phyloP scores from a whole-genome alignment of 1,140 invertebrate genomes.

The Phenacoccus solenopsis region DNA sequence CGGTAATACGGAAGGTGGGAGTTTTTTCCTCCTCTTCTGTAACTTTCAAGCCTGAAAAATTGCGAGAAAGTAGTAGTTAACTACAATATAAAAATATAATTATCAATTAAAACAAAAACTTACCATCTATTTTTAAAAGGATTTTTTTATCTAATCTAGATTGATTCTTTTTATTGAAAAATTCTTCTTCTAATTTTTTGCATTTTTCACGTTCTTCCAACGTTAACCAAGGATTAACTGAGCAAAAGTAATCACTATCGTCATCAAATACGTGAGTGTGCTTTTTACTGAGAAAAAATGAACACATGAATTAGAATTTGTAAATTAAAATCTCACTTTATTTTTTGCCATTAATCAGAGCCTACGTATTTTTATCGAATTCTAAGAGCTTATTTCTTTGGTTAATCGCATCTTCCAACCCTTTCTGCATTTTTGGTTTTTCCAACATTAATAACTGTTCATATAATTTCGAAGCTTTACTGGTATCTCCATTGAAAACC shows the following conservation, averaged over 20 bases:
- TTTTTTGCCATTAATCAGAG: too few relatives aligned
- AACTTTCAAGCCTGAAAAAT: conserved; percentile 10
- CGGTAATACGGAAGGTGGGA: background rate
- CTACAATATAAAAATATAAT: too few relatives aligned
- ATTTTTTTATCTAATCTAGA: conserved; percentile 53
- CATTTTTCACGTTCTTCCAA: conserved; percentile 53
- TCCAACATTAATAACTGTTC: conserved; percentile 37
- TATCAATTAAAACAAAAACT: conserved; percentile 27
- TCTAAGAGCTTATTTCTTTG: conserved; percentile 74
- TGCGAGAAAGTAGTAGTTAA: background rate
- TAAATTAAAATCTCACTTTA: background rate
- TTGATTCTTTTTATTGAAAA: conserved; percentile 48
- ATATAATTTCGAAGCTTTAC: conserved; percentile 55
- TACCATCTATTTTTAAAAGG: conserved; percentile 73
- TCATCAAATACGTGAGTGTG: conserved; percentile 88
- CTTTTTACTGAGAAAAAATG: conserved; percentile 45
- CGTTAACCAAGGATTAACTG: conserved; percentile 67
- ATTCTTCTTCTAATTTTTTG: conserved; percentile 53
- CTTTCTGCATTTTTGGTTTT: conserved; percentile 31
- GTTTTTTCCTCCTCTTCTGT: conserved; percentile 17
- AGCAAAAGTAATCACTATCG: conserved; percentile 82
- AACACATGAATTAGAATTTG: background rate
- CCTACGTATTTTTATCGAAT: conserved; percentile 67
- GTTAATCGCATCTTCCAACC: conserved; percentile 52
- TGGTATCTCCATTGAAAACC: conserved; percentile 49